A percentile compares a stretch with the other conserved stretches of the same genome.
phyloP scores from a whole-genome alignment of 2,888 invertebrate genomes.

The Orthosia cruda region DNA sequence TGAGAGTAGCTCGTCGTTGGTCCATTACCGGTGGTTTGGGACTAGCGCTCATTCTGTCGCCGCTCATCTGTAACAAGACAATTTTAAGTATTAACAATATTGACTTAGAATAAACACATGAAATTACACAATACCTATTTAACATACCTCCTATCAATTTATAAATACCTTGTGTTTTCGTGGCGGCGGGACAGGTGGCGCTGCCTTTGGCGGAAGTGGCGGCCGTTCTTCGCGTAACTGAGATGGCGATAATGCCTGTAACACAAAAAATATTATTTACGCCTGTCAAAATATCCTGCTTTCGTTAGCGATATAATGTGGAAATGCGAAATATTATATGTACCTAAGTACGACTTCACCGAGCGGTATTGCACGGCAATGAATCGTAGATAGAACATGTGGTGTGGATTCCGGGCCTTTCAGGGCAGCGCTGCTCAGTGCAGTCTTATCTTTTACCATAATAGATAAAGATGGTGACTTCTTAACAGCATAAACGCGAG shows the following conservation, averaged over 20 bases:
- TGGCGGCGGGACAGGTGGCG: slow-evolving; percentile 89
- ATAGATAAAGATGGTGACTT: too few species aligned
- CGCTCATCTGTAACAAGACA: slow-evolving; percentile 73
- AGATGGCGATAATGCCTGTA: slow-evolving; percentile 83
- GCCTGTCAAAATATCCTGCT: background rate
- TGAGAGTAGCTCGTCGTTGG: slow-evolving; percentile 80
- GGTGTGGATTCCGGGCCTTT: too few species aligned
- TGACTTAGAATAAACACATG: background rate
- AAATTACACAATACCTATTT: background rate
- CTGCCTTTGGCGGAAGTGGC: slow-evolving; percentile 88
- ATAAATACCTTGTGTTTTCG: slow-evolving; percentile 85
- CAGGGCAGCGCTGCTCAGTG: too few species aligned
- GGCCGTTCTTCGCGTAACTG: slow-evolving; percentile 88
- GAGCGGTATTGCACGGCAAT: too few species aligned
- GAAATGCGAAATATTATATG: background rate
- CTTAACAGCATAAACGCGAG: too few species aligned
- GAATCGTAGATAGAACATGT: background rate
- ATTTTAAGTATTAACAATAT: background rate
- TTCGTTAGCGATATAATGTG: background rate
- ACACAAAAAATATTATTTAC: slow-evolving; percentile 5
- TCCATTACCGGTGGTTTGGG: slow-evolving; percentile 81
- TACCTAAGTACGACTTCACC: too few species aligned
- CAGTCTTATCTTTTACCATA: too few species aligned
- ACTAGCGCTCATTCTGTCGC: slow-evolving; percentile 85
- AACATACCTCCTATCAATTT: slow-evolving; percentile 48